phyloP scores from a whole-genome alignment of 2,888 invertebrate species.

The Coelogynopora nodosa region DNA sequence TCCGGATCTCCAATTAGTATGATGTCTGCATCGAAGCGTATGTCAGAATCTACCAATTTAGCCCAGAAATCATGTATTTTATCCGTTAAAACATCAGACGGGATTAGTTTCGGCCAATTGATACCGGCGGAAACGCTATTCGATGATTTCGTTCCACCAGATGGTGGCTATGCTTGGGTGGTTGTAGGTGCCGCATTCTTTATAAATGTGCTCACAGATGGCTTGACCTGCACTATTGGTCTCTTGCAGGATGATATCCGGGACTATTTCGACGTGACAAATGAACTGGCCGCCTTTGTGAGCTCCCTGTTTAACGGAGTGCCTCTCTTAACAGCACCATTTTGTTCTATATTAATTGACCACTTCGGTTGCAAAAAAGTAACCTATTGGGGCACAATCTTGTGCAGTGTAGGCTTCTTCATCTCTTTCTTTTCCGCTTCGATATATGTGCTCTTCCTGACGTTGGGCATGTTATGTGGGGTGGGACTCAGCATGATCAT shows the following conservation, averaged over 20 bases:
- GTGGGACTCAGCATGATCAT: background rate
- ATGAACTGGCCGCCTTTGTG: background rate
- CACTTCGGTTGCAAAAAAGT: constrained; percentile 1
- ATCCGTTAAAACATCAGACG: too few species aligned
- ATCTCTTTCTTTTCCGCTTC: background rate
- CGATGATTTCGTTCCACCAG: background rate
- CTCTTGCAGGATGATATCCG: background rate
- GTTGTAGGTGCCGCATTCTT: background rate
- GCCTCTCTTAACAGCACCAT: background rate
- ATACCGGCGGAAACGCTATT: too few species aligned
- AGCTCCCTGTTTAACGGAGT: background rate
- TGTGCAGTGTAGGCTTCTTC: background rate
- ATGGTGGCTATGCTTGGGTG: constrained; percentile 23
- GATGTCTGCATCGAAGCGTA: too few species aligned
- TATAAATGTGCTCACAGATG: background rate
- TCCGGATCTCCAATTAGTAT: too few species aligned
- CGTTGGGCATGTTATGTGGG: background rate
- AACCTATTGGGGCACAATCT: background rate
- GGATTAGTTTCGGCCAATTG: too few species aligned
- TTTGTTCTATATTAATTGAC: background rate
- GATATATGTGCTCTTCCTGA: background rate
- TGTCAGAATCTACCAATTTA: too few species aligned
- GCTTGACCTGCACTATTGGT: background rate
- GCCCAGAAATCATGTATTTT: too few species aligned
- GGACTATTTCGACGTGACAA: background rate